Percentiles rank a stretch among this genome's conserved stretches.
Evolutionary conservation across 2,797 vertebrate genomes (phyloP).

Genomic region (Acrocephalus scirpaceus): DNA sequence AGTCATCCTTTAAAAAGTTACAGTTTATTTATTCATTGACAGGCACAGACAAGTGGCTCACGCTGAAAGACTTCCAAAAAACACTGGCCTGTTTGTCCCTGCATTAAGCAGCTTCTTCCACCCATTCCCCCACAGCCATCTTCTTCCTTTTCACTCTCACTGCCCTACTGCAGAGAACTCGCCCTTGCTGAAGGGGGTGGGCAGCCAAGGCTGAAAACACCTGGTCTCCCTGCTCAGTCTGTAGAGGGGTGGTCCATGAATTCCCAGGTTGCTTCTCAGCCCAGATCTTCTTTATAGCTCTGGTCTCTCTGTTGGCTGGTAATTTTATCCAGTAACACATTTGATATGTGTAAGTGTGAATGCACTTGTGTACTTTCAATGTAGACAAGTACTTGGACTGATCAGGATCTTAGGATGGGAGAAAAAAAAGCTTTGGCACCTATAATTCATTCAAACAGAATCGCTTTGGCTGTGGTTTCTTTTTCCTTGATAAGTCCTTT

Average conservation of each 20-base stretch:
- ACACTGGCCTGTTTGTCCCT: background rate
- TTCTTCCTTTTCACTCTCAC: background rate
- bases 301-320: conserved; percentile 29
- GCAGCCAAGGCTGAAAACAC: background rate
- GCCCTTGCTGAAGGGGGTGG: background rate
- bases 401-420: background rate
- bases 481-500: background rate
- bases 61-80: background rate
- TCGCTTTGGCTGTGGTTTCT: background rate
- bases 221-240: background rate
- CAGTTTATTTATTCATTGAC: background rate
- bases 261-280: background rate
- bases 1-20: conserved; percentile 13
- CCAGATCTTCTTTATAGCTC: background rate
- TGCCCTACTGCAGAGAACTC: background rate
- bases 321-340: conserved; percentile 32
- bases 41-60: background rate
- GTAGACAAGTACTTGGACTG: background rate
- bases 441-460: background rate
- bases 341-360: background rate
- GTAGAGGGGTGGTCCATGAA: background rate
- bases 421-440: background rate
- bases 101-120: background rate
- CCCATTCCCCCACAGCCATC: background rate
- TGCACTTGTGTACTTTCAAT: background rate